phyloP scores from a whole-genome alignment of 2,888 invertebrate species.

The Mantis religiosa region DNA sequence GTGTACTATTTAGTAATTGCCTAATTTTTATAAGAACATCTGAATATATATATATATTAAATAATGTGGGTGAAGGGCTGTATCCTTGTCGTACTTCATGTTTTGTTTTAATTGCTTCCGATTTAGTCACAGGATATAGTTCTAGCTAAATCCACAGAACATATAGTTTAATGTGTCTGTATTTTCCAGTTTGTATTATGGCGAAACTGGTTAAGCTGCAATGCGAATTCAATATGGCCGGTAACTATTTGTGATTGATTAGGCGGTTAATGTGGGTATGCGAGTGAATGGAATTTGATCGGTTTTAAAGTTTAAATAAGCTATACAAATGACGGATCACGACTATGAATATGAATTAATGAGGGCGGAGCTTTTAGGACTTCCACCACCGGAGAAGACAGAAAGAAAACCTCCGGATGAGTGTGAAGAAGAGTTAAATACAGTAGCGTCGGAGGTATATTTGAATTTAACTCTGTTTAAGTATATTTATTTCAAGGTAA shows the following conservation, averaged over 20 bases:
- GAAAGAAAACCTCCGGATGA: slow-evolving; percentile 40
- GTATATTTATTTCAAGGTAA: too few relatives aligned
- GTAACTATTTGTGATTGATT: not conserved
- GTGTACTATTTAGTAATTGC: too few relatives aligned
- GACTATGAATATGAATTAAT: slow-evolving; percentile 74
- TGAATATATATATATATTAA: too few relatives aligned
- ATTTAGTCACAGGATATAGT: too few relatives aligned
- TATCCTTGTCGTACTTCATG: too few relatives aligned
- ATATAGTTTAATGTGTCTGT: too few relatives aligned
- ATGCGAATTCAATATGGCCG: slow-evolving; percentile 10
- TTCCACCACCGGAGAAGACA: slow-evolving; percentile 58
- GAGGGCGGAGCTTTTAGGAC: slow-evolving; percentile 71
- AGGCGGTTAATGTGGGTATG: not conserved
- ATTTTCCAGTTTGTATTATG: too few relatives aligned
- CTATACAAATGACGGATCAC: slow-evolving; percentile 53
- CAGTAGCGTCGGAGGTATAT: not conserved
- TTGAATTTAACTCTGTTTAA: not conserved
- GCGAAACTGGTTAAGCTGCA: not conserved
- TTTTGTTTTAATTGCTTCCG: too few relatives aligned
- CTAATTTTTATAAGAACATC: too few relatives aligned
- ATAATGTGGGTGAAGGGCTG: too few relatives aligned
- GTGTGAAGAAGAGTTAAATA: slow-evolving; percentile 38
- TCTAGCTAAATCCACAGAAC: too few relatives aligned
- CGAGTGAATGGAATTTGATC: not conserved
- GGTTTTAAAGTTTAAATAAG: not conserved